These are phyloP conservation scores for Aphodius sticticus DNA, from an alignment of 2,888 invertebrate species.

Conservation along the genomic window DNA sequence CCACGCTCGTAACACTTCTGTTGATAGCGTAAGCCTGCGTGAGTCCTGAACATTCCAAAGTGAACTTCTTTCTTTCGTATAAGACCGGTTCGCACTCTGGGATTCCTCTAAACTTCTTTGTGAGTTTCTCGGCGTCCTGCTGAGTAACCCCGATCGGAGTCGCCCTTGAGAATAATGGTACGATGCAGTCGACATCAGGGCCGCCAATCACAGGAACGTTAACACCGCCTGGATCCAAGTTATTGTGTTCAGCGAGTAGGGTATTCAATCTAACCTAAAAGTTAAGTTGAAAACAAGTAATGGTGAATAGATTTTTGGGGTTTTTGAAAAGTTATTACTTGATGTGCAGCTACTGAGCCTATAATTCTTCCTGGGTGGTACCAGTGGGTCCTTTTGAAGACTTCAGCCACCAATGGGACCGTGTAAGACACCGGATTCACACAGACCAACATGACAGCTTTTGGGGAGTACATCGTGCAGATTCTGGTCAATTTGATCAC, in stretches of 20 bases:
- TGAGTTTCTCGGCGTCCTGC: conserved; percentile 38
- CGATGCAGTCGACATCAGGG: conserved; percentile 69
- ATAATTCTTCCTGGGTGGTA: conserved; percentile 57
- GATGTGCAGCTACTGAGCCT: conserved; percentile 53
- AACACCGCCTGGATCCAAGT: conserved; percentile 65
- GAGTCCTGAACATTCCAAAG: conserved; percentile 34
- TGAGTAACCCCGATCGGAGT: conserved; percentile 61
- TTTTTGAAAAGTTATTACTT: conserved; percentile 43
- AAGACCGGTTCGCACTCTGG: conserved; percentile 28
- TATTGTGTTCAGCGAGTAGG: conserved; percentile 67
- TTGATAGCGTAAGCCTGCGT: conserved; percentile 53
- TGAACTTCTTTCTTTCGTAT: conserved; percentile 17
- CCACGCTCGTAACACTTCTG: conserved; percentile 52
- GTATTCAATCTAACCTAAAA: conserved; percentile 66
- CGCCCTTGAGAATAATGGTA: conserved; percentile 70
- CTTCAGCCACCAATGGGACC: conserved; percentile 64
- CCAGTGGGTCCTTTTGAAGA: conserved; percentile 56
- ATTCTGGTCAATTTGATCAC: conserved; percentile 57
- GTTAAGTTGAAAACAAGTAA: background rate
- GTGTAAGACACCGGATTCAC: conserved; percentile 66
- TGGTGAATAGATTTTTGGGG: background rate
- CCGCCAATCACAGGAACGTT: conserved; percentile 73
- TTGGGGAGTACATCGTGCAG: conserved; percentile 64
- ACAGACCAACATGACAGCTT: conserved; percentile 63
- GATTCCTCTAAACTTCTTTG: conserved; percentile 37